phyloP scores from a whole-genome alignment of 2,797 vertebrate species.

The Micromesistius poutassou region DNA sequence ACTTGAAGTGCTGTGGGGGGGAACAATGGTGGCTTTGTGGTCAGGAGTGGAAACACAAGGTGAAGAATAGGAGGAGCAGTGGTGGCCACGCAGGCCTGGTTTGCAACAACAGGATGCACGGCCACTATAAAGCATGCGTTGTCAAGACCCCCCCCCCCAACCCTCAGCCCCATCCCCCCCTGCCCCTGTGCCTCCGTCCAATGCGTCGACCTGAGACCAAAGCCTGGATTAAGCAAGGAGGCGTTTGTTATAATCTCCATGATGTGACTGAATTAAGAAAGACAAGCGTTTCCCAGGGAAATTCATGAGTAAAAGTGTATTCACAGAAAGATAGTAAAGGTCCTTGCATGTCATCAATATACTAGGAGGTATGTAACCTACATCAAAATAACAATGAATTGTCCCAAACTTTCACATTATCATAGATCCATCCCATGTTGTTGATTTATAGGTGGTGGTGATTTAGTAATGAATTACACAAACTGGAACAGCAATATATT shows the following conservation, averaged over 20 bases:
- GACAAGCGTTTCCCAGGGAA: not conserved
- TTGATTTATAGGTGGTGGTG: not conserved
- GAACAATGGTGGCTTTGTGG: not conserved
- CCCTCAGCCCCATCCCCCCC: not conserved
- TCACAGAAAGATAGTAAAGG: not conserved
- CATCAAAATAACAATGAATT: not conserved
- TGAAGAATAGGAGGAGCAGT: not conserved
- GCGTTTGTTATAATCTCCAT: not conserved
- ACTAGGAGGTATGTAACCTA: not conserved
- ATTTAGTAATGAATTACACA: not conserved
- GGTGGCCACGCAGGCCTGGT: not conserved
- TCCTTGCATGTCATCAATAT: not conserved
- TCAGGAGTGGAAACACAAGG: not conserved
- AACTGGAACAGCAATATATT: not conserved
- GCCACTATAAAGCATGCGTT: constrained; percentile 2
- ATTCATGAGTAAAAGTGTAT: not conserved
- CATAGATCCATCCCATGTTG: not conserved
- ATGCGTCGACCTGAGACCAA: not conserved
- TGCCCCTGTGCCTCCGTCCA: not conserved
- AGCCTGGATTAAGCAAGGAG: not conserved
- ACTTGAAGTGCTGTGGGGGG: not conserved
- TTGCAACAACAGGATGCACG: constrained; percentile 1
- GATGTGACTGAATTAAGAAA: not conserved
- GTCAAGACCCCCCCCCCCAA: not conserved
- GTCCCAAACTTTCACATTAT: not conserved